phyloP scores from a whole-genome alignment of 2,113 vertebrate genomes.

The Chroicocephalus ridibundus region DNA sequence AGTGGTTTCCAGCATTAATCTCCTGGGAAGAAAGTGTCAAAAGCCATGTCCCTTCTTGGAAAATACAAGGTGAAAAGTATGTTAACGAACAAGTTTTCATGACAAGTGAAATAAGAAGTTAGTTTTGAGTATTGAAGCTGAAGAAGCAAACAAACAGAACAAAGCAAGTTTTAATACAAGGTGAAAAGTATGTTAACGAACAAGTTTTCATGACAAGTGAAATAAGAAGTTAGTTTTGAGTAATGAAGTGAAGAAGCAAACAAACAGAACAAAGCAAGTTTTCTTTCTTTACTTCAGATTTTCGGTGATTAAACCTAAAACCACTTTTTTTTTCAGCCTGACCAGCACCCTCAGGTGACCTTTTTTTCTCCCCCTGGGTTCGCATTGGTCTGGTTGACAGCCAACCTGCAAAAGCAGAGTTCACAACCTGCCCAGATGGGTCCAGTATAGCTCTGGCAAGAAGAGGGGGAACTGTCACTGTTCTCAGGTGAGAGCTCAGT shows the following conservation, averaged over 20 bases:
- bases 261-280: background rate
- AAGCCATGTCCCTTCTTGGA: background rate
- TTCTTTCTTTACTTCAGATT: background rate
- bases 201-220: background rate
- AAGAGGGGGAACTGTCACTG: background rate
- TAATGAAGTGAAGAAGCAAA: background rate
- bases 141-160: background rate
- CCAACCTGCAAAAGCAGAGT: background rate
- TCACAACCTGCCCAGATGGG: fast-evolving
- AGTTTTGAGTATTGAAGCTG: background rate
- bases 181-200: too few relatives aligned
- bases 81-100: background rate
- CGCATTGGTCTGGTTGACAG: fast-evolving
- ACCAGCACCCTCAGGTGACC: background rate
- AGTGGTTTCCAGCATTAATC: background rate
- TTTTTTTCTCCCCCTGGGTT: background rate
- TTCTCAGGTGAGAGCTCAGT: background rate
- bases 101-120: background rate
- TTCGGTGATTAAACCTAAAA: background rate
- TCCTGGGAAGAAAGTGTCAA: background rate
- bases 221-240: background rate
- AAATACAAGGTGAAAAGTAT: background rate
- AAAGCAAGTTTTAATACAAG: background rate
- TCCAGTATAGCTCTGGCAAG: background rate
- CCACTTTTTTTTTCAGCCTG: background rate